Evolutionary conservation across 2,113 vertebrate species (phyloP).

Genomic region (Notiomystis cincta): DNA sequence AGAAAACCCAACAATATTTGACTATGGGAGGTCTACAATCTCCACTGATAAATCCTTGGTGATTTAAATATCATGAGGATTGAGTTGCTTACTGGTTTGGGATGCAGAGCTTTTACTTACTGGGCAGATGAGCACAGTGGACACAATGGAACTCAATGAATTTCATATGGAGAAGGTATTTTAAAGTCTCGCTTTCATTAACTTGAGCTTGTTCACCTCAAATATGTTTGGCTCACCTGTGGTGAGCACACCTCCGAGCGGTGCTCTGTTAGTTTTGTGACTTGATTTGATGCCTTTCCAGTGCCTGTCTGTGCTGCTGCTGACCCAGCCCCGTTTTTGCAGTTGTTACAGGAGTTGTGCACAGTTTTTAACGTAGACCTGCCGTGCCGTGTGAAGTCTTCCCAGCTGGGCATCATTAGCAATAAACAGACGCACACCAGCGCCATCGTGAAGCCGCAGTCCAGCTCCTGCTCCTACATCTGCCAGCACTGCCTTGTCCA

Average conservation of each 20-base stretch:
- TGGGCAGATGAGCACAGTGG: background rate
- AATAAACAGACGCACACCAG: constrained; percentile 88
- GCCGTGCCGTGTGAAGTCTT: constrained; percentile 94
- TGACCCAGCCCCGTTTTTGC: background rate
- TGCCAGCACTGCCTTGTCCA: constrained; percentile 99
- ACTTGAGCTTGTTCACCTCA: background rate
- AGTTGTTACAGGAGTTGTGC: constrained; percentile 97
- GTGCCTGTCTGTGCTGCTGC: background rate
- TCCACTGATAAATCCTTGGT: background rate
- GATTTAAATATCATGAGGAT: background rate
- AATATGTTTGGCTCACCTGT: background rate
- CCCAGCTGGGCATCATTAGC: constrained; percentile 98
- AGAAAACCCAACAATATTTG: background rate
- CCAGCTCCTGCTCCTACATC: constrained; percentile 98
- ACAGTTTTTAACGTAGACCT: constrained; percentile 98
- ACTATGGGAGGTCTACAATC: too few relatives aligned
- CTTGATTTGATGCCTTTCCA: background rate
- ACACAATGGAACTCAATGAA: background rate
- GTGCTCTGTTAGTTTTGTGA: background rate
- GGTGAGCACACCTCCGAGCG: background rate
- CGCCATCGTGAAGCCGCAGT: constrained; percentile 94
- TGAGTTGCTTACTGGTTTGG: background rate
- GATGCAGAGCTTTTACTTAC: background rate
- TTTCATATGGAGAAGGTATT: background rate
- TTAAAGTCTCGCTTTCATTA: background rate